Percentiles rank a stretch among this genome's conserved stretches.
Evolutionary conservation across 2,113 vertebrate genomes (phyloP).

Genomic region (Phrynocephalus versicolor): DNA sequence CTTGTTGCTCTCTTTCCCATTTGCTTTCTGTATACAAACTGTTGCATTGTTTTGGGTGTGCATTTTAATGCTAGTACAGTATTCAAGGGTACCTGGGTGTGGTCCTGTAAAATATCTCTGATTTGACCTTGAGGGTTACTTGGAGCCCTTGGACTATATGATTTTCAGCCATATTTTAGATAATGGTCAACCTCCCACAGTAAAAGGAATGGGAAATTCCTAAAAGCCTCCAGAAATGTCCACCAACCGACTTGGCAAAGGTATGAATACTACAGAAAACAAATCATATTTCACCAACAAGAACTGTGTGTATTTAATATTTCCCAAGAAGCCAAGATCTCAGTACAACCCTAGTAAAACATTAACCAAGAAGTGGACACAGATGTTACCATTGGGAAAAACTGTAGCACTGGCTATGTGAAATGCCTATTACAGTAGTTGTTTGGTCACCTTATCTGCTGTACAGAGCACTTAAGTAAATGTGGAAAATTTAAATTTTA

Average conservation of each 20-base stretch:
- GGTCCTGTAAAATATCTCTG: too few relatives aligned
- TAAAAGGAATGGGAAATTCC: neutral
- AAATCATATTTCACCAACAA: too few relatives aligned
- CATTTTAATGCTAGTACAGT: too few relatives aligned
- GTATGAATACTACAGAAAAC: neutral
- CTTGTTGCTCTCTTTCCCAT: too few relatives aligned
- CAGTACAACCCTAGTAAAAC: neutral
- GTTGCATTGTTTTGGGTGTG: too few relatives aligned
- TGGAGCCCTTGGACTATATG: too few relatives aligned
- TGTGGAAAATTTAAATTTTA: neutral
- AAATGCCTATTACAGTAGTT: neutral
- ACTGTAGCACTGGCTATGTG: neutral
- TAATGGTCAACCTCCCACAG: neutral
- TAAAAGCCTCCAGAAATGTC: neutral
- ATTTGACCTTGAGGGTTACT: too few relatives aligned
- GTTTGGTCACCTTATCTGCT: neutral
- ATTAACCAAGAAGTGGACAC: neutral
- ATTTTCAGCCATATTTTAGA: too few relatives aligned
- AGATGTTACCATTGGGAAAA: neutral
- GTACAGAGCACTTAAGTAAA: neutral
- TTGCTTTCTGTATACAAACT: too few relatives aligned
- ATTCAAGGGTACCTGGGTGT: too few relatives aligned
- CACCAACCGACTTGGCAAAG: neutral
- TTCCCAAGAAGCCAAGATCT: neutral
- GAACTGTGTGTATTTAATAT: neutral